A percentile compares a stretch with the other conserved stretches of the same genome.
These are phyloP conservation scores for Clarias gariepinus DNA, from an alignment of 2,113 vertebrate species.

Conservation along the genomic window DNA sequence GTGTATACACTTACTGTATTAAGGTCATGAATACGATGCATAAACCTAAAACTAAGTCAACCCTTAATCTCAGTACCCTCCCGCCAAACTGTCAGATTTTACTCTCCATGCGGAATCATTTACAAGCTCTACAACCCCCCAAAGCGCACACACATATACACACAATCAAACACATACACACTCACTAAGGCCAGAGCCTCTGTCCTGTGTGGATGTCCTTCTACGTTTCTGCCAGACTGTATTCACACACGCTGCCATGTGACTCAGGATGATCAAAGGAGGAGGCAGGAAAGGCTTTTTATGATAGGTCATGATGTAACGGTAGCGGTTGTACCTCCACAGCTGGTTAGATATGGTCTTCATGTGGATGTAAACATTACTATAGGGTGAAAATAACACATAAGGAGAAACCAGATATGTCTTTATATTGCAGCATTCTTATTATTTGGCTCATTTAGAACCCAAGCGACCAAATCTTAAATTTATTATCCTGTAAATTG, in stretches of 20 bases:
- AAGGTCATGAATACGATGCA: too few species aligned
- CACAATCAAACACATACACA: slow-evolving; percentile 31
- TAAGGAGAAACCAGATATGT: background rate
- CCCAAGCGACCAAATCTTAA: too few species aligned
- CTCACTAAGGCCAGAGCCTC: slow-evolving; percentile 87
- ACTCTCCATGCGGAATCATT: background rate
- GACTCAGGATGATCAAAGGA: slow-evolving; percentile 85
- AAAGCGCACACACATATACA: slow-evolving; percentile 16
- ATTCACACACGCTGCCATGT: slow-evolving; percentile 75
- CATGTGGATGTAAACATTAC: slow-evolving; percentile 91
- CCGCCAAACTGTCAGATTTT: background rate
- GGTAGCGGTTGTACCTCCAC: slow-evolving; percentile 96
- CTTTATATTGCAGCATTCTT: background rate
- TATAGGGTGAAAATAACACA: slow-evolving; percentile 57
- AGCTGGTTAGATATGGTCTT: slow-evolving; percentile 87
- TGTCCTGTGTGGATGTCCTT: slow-evolving; percentile 74
- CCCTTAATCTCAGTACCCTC: background rate
- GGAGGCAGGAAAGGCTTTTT: slow-evolving; percentile 93
- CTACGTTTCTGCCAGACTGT: slow-evolving; percentile 68
- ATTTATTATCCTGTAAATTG: background rate
- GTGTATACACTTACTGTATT: too few species aligned
- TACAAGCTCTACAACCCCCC: background rate
- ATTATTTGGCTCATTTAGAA: background rate
- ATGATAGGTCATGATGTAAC: slow-evolving; percentile 93
- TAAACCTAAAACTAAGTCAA: too few species aligned